Evolutionary conservation across 2,797 vertebrate genomes (phyloP).

Genomic region (Anolis apletophallus): DNA sequence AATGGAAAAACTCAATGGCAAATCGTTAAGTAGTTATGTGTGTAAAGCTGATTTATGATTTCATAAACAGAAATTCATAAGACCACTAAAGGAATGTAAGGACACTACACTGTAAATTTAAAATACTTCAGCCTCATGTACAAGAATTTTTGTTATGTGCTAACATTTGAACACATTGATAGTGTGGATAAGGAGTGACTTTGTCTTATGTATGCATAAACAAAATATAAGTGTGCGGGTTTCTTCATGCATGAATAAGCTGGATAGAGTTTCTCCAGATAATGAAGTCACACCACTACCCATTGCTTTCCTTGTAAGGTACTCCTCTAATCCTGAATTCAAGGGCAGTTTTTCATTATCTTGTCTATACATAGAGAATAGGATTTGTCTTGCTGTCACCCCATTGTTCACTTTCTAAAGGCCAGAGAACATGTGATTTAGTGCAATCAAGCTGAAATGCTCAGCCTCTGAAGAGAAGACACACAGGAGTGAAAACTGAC

Average conservation of each 20-base stretch:
- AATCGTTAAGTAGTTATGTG: background rate
- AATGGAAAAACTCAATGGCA: background rate
- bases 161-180: too few species aligned
- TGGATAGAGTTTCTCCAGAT: background rate
- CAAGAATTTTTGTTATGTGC: background rate
- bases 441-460: background rate
- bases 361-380: background rate
- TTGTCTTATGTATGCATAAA: background rate
- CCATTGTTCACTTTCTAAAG: background rate
- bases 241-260: background rate
- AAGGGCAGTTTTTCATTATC: slow-evolving; percentile 2
- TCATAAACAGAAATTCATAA: background rate
- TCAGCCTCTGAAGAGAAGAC: too few species aligned
- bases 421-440: background rate
- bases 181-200: too few species aligned
- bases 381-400: background rate
- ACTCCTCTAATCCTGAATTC: background rate
- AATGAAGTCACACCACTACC: background rate
- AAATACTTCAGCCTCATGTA: background rate
- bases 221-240: too few species aligned
- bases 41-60: background rate
- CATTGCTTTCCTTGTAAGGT: background rate
- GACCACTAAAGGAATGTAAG: background rate
- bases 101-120: background rate
- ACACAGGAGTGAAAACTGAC: background rate